Evolutionary conservation across 1,140 invertebrate genomes (phyloP), one percentile per base, ranked within the genome.

Genomic region (Drosophila pachea): DNA sequence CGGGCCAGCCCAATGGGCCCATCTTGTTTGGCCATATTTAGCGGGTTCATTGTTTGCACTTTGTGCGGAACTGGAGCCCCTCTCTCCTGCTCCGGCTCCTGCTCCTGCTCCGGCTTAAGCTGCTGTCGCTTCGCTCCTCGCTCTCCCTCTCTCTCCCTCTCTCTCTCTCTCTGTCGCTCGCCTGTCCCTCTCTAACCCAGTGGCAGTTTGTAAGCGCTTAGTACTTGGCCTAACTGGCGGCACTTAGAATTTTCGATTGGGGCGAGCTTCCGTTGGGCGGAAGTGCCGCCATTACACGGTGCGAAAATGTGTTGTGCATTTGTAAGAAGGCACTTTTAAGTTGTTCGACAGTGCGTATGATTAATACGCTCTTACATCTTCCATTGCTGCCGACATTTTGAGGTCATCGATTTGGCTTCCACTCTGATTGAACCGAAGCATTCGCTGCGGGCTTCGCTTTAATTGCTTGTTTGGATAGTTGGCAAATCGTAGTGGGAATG

Each of bases 191-290:
- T 12, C 7, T 31, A 7, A 4, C 11, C 31, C 36, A 45, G n/a
- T 35, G 38, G 48, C 54, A 68, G 73, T 75, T 79, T 84, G 78
- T 66, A 76, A 56, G 73, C 55, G 65, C 56, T 86, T 79, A 86
- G 79, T 84, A 83, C 78, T 83, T 63, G 79, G 45, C 60, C 78
- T 69, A 83, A 78, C 78, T 75, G 73, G 73, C 60, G 79, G 76
- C 72, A 83, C 78, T 83, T 83, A 78, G 76, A 79, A 83, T 76
- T 83, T 84, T 83, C 77, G 78, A 82, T 60, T 78, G 64, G 35
- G 67, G 14, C 22, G 8, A 7, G 61, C 33, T 68, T 69, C 62
- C 61, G 56, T 16, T 52, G 14, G 47, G 12, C 62, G 71, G 76
- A 78, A 78, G 62, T 78, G 76, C 62, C 55, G 47, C 48, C 76